phyloP scores from a whole-genome alignment of 1,140 invertebrate species.

The Caligus rogercresseyi region DNA sequence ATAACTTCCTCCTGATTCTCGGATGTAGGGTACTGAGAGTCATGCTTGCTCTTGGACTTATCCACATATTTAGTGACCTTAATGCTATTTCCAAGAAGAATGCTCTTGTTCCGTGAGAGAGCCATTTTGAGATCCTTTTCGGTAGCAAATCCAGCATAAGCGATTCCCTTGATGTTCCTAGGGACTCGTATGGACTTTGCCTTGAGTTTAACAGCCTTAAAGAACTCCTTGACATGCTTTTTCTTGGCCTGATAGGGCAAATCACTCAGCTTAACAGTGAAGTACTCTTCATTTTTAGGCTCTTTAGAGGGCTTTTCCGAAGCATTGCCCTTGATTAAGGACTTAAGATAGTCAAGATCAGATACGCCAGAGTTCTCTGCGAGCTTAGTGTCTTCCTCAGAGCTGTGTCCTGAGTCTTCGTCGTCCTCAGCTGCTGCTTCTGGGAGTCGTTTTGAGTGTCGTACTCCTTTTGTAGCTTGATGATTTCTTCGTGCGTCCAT shows the following conservation, averaged over 20 bases:
- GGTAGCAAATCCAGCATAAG: conserved; percentile 70
- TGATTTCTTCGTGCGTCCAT: conserved; percentile 18
- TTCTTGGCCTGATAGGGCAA: conserved; percentile 36
- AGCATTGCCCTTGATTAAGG: background rate
- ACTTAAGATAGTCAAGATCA: conserved; percentile 11
- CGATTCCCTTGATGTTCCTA: conserved; percentile 56
- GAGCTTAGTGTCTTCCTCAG: conserved; percentile 1
- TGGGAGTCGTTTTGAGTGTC: background rate
- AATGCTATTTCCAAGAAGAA: conserved; percentile 38
- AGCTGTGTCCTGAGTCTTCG: background rate
- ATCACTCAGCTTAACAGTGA: conserved; percentile 11
- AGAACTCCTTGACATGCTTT: conserved; percentile 63
- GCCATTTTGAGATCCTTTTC: conserved; percentile 63
- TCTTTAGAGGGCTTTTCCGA: conserved; percentile 5
- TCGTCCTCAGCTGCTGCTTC: background rate
- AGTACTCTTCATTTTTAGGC: conserved; percentile 11
- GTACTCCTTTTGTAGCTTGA: background rate
- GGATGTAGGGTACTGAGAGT: conserved; percentile 37
- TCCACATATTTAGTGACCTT: conserved; percentile 28
- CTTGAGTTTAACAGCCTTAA: conserved; percentile 45
- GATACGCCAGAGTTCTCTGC: background rate
- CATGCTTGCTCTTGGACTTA: conserved; percentile 23
- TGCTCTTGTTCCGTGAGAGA: conserved; percentile 65
- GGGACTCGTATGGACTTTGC: conserved; percentile 59
- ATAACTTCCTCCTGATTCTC: conserved; percentile 55